Conservation (phyloP, 1,140 invertebrate genomes). For the Marisa cornuarietis region DNA sequence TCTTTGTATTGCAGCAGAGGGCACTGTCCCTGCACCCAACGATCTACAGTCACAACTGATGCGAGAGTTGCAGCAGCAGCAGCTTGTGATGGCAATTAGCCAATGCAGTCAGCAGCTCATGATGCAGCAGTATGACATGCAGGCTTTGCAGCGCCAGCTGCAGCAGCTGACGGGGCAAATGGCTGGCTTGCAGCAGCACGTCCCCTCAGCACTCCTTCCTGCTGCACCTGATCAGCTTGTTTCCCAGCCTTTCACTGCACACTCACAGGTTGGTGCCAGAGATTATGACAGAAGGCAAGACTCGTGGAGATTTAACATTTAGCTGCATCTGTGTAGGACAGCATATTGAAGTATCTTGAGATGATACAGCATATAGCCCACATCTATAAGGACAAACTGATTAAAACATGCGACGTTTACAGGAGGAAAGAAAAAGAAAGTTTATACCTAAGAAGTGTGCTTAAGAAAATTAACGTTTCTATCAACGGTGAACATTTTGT, state of each 20-base stretch:
- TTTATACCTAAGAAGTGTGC: too few relatives aligned
- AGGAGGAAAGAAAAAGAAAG: too few relatives aligned
- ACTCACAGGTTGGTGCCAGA: not conserved
- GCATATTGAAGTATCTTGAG: too few relatives aligned
- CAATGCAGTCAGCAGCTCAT: conserved; percentile 60
- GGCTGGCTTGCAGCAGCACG: conserved; percentile 6
- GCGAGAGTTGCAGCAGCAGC: conserved; percentile 57
- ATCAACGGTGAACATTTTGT: too few relatives aligned
- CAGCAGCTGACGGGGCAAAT: conserved; percentile 17
- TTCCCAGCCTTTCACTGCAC: not conserved
- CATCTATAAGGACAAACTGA: too few relatives aligned
- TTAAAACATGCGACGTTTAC: too few relatives aligned
- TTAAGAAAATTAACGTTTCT: too few relatives aligned
- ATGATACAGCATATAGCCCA: too few relatives aligned
- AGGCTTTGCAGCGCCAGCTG: conserved; percentile 27
- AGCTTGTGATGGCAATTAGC: conserved; percentile 56
- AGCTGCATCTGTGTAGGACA: too few relatives aligned
- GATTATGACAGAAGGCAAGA: not conserved
- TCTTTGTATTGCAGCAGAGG: too few relatives aligned
- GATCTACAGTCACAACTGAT: conserved; percentile 36
- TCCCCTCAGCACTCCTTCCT: not conserved
- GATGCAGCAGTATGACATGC: conserved; percentile 59
- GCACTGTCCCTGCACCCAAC: not conserved
- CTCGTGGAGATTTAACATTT: not conserved
- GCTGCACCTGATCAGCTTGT: not conserved